Base-by-base conservation (phyloP, 2,113 vertebrate genomes). In the Seriola quinqueradiata region DNA sequence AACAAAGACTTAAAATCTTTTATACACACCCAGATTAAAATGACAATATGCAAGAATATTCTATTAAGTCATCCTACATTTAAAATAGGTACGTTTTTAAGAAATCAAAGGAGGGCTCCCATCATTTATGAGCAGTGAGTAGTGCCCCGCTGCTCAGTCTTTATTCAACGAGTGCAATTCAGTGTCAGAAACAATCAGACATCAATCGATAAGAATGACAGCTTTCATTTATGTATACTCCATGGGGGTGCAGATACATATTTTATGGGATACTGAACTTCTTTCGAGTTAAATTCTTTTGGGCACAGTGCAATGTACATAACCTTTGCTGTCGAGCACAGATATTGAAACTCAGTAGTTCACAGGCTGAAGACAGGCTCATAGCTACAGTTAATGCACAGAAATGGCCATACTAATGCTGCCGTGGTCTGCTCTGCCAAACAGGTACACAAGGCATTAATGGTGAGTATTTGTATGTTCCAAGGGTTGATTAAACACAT, bases 101-200 rank as follows among this genome's bases (percentile, higher is more conserved):
- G 2, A 38, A 75, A 69, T 66, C 19, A 10, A 46, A 76, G 23
- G 2, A 40, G 16, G n/a, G 23, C 64, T 73, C 16, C 32, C 16
- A 52, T 80, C n/a, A 76, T 84, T 85, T 78, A 44, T 12, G 67
- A 92, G 81, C 82, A 78, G 70, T 8, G 72, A 76, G 70, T 25
- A 40, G 50, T 75, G 42, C 48, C 55, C 21, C 17, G 8, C 85
- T 77, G 84, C 77, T 59, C 77, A 55, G 42, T 66, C 50, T 92
- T 92, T 94, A 92, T 93, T 94, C 68, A 87, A 64, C 65, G n/a
- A 90, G 90, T 91, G 91, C 88, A 89, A 88, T 92, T 91, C 77
- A 91, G 89, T 77, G 87, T 75, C 67, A 40, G 72, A 90, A 82
- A 91, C 81, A 83, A 88, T 88, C 83, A 90, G 88, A 90, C 92